A percentile compares a stretch with the other conserved stretches of the same genome.
phyloP scores from a whole-genome alignment of 2,888 invertebrate genomes.

The Acronicta aceris region DNA sequence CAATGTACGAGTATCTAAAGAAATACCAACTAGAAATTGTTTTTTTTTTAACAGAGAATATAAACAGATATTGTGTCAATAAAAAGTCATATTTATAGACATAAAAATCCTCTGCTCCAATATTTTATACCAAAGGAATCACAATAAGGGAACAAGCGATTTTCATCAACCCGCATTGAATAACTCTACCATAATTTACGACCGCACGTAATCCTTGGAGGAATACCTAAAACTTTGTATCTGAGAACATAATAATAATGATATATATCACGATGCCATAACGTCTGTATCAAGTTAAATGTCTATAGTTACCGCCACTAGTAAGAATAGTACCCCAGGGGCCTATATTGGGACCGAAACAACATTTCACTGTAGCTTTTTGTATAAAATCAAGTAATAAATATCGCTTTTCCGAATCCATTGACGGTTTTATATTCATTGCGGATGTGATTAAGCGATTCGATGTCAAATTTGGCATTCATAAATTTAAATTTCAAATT shows the following conservation, averaged over 20 bases:
- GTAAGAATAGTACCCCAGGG: conserved; percentile 63
- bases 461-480: conserved; percentile 55
- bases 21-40: too few relatives aligned
- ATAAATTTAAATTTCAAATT: conserved; percentile 61
- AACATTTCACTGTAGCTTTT: conserved; percentile 57
- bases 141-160: conserved; percentile 30
- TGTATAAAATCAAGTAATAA: conserved; percentile 66
- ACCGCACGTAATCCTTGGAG: conserved; percentile 47
- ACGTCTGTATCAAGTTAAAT: conserved; percentile 59
- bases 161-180: conserved; percentile 30
- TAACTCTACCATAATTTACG: conserved; percentile 39
- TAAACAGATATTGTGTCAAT: too few relatives aligned
- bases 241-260: conserved; percentile 51
- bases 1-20: too few relatives aligned
- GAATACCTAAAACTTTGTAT: conserved; percentile 59
- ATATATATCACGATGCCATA: conserved; percentile 33
- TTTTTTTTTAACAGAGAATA: too few relatives aligned
- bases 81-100: too few relatives aligned
- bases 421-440: conserved; percentile 60
- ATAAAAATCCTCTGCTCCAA: too few relatives aligned
- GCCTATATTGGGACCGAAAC: conserved; percentile 59
- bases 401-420: conserved; percentile 51
- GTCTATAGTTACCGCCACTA: conserved; percentile 54
- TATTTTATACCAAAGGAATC: background rate
- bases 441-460: conserved; percentile 57